Evolutionary conservation across 2,113 vertebrate genomes (phyloP), one percentile per base, ranked within the genome.

Genomic region (Alethe diademata): DNA sequence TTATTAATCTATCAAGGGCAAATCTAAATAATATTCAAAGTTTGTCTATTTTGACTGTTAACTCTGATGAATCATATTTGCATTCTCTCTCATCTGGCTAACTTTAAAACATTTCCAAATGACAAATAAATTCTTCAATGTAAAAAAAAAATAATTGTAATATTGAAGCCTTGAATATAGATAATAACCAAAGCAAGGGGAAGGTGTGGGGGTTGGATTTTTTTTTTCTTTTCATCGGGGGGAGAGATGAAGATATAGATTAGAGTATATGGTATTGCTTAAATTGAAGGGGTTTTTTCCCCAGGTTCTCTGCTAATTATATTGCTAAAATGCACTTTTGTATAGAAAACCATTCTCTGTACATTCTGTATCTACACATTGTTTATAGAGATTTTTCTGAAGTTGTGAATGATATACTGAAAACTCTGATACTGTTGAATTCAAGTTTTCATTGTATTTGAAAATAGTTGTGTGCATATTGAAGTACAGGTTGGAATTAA

Each of bases 181-280:
- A 92, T 97, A 74, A 91, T 97, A 98, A 98, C 97, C 98, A 98
- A 98, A 98, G 96, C 95, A 97, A 97, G 76, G 94, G 97, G 92
- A 78, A 95, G 89, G 51, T 95, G 94, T 33, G 36, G 48, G 15
- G 43, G 66, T 95, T 88, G 58, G 5, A 29, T 11, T 11, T 26
- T 43, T 31, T 54, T 25, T 11, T 5, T 12, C 8, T 31, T 47
- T 40, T 14, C 11, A 5, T 5, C 10, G 1, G 13, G 51, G 48
- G 47, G 25, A 19, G n/a, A 86, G 40, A n/a, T 54, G 33, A 47
- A 23, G 19, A 4, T 86, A 80, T 94, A 90, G 92, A 90, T 86
- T 95, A 91, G 92, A 93, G 82, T 93, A 84, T 92, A 96, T 88
- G 73, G 72, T 96, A 97, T 88, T 94, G 89, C 64, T 96, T 97